phyloP scores from a whole-genome alignment of 2,797 vertebrate genomes.

The Propithecus deckenii region DNA sequence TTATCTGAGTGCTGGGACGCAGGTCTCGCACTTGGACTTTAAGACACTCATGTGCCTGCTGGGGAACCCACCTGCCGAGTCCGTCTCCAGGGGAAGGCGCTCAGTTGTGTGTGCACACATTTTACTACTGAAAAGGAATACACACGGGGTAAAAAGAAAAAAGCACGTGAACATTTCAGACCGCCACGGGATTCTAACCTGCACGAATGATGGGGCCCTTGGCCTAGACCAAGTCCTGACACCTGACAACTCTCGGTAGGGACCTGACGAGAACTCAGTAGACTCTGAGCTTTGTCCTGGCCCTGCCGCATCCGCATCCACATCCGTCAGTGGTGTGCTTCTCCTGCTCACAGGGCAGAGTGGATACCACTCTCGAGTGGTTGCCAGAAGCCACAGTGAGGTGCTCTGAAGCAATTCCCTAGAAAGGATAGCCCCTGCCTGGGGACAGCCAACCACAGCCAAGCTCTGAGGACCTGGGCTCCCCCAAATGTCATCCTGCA shows the following conservation, averaged over 20 bases:
- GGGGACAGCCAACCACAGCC: neutral
- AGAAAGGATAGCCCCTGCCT: fast-evolving
- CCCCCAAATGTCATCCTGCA: neutral
- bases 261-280: fast-evolving
- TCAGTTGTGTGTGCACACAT: neutral
- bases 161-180: neutral
- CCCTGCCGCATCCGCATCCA: too few species aligned
- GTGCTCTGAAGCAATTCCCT: fast-evolving
- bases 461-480: neutral
- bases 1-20: fast-evolving
- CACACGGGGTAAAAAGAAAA: neutral
- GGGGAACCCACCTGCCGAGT: neutral
- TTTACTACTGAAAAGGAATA: neutral
- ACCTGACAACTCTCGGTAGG: neutral
- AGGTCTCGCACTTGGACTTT: neutral
- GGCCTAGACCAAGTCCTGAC: too few species aligned
- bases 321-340: neutral
- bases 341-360: neutral
- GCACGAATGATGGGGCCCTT: neutral
- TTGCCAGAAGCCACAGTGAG: neutral
- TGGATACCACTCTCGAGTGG: neutral
- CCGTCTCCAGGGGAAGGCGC: neutral
- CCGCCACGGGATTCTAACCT: neutral
- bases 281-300: too few species aligned
- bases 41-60: neutral